Conservation (phyloP, 2,888 invertebrate species). For the Dolomedes plantarius region DNA sequence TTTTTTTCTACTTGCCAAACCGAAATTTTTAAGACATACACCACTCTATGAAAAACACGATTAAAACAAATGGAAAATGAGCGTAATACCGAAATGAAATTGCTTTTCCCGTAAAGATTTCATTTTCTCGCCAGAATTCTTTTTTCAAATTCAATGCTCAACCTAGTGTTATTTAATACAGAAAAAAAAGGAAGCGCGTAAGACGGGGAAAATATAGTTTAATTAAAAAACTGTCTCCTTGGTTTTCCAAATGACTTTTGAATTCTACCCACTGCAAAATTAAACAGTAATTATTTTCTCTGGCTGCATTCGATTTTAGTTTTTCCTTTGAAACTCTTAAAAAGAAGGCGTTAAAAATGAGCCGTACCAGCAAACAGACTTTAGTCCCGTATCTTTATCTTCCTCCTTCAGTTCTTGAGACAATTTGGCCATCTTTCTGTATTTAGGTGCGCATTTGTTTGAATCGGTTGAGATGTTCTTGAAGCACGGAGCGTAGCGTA, state of each 20-base stretch:
- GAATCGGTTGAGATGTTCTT: constrained; percentile 67
- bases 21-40: not conserved
- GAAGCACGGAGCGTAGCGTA: constrained; percentile 62
- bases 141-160: not conserved
- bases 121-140: not conserved
- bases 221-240: not conserved
- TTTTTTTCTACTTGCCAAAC: not conserved
- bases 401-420: constrained; percentile 57
- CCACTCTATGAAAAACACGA: not conserved
- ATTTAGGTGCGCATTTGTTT: constrained; percentile 59
- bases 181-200: not conserved
- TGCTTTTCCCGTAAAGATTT: not conserved
- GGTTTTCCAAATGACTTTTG: not conserved
- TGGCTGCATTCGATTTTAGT: not conserved
- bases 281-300: constrained; percentile 14
- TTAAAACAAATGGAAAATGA: not conserved
- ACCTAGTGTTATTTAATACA: not conserved
- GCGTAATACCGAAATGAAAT: not conserved
- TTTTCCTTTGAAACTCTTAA: not conserved
- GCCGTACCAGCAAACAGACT: constrained; percentile 66
- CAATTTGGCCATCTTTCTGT: constrained; percentile 50
- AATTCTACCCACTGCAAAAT: not conserved
- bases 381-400: constrained; percentile 60
- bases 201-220: not conserved
- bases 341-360: constrained; percentile 7